Percentiles rank a stretch among this genome's conserved stretches.
Conservation (phyloP, 2,797 vertebrate genomes). For the Chelon auratus region DNA sequence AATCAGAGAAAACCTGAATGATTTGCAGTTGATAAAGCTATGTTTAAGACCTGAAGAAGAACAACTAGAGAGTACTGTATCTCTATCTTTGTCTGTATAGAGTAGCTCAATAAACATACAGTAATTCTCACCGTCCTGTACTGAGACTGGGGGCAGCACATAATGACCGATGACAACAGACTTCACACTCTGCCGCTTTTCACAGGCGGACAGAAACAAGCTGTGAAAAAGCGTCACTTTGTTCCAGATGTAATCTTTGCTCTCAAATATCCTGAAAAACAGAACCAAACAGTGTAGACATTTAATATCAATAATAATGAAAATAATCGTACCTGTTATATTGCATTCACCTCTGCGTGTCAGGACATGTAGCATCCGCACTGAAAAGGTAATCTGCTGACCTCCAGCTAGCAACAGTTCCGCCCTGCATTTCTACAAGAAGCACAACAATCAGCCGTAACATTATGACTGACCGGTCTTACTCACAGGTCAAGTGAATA, state of each 20-base stretch:
- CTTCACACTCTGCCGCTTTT: constrained; percentile 69
- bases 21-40: neutral
- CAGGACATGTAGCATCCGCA: constrained; percentile 86
- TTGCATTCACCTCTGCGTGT: constrained; percentile 87
- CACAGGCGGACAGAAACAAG: constrained; percentile 83
- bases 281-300: neutral
- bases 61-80: neutral
- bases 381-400: constrained; percentile 92
- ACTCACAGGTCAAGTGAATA: too few relatives aligned
- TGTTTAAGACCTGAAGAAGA: neutral
- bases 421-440: constrained; percentile 84
- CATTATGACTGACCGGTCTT: neutral
- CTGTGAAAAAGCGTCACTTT: constrained; percentile 92
- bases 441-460: neutral
- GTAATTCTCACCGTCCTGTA: constrained; percentile 89
- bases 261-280: constrained; percentile 87
- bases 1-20: neutral
- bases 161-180: constrained; percentile 89
- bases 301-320: neutral
- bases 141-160: constrained; percentile 88
- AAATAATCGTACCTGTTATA: too few relatives aligned
- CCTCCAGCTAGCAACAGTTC: constrained; percentile 67
- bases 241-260: constrained; percentile 87
- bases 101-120: neutral
- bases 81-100: neutral